Conservation (phyloP, 2,888 invertebrate genomes). For the Patella pellucida region DNA sequence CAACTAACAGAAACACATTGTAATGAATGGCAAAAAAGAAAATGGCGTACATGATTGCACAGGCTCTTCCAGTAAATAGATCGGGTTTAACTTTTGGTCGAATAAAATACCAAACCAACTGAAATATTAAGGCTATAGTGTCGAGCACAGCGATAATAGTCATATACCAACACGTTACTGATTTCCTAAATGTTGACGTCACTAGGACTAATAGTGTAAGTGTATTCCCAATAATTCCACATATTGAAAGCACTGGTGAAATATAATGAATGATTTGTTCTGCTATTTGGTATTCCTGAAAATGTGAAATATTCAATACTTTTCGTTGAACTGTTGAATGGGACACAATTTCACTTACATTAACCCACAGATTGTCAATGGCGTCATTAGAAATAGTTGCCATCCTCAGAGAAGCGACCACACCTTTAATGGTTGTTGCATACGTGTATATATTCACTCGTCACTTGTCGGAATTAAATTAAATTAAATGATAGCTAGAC, state of each 20-base stretch:
- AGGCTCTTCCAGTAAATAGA: constrained; percentile 15
- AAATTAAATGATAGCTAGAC: too few relatives aligned
- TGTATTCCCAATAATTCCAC: not conserved
- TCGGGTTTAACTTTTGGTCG: not conserved
- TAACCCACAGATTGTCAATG: too few relatives aligned
- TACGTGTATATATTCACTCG: too few relatives aligned
- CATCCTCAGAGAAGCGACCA: too few relatives aligned
- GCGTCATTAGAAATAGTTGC: too few relatives aligned
- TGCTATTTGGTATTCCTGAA: not conserved
- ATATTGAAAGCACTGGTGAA: not conserved
- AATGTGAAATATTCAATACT: not conserved
- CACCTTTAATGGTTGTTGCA: too few relatives aligned
- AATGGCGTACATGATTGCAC: constrained; percentile 28
- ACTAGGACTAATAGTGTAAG: not conserved
- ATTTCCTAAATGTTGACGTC: constrained; percentile 18
- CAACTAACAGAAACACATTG: constrained; percentile 31
- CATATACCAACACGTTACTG: constrained; percentile 34
- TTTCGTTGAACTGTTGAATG: too few relatives aligned
- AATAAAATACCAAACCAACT: constrained; percentile 21
- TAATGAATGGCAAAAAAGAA: constrained; percentile 34
- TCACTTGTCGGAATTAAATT: too few relatives aligned
- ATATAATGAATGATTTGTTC: not conserved
- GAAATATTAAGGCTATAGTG: constrained; percentile 25
- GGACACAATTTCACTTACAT: too few relatives aligned
- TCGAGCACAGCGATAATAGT: constrained; percentile 32